Conservation (phyloP, 2,113 vertebrate genomes). For the Sceloporus tristichus region DNA sequence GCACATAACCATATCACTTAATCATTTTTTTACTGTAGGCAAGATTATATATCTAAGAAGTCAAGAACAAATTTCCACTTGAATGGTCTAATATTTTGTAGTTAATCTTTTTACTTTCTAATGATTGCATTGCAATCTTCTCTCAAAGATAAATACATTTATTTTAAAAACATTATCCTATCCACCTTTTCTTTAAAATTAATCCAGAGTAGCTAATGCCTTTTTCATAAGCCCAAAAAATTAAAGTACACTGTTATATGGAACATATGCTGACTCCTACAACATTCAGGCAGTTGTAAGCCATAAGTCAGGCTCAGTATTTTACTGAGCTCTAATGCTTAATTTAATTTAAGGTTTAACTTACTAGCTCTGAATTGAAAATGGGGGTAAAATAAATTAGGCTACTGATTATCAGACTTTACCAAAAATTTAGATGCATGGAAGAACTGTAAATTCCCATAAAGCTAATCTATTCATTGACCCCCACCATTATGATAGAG, state of each 20-base stretch:
- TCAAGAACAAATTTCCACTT: constrained; percentile 73
- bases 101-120: constrained; percentile 66
- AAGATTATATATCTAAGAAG: constrained; percentile 73
- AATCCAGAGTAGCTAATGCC: constrained; percentile 13
- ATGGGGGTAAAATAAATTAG: constrained; percentile 83
- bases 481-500: constrained; percentile 99
- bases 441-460: constrained; percentile 99
- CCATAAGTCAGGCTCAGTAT: constrained; percentile 73
- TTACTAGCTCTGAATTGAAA: constrained; percentile 80
- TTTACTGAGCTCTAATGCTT: constrained; percentile 74
- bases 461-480: constrained; percentile 99
- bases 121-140: constrained; percentile 74
- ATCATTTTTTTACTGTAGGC: constrained; percentile 73
- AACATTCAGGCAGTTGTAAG: constrained; percentile 75
- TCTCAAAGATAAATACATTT: constrained; percentile 74
- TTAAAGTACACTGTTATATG: constrained; percentile 76
- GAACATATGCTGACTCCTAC: constrained; percentile 74
- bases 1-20: constrained; percentile 77
- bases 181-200: constrained; percentile 33
- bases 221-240: constrained; percentile 73
- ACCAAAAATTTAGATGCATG: constrained; percentile 99
- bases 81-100: constrained; percentile 72
- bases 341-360: constrained; percentile 75
- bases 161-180: constrained; percentile 71
- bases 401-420: constrained; percentile 85